phyloP scores from a whole-genome alignment of 2,888 invertebrate genomes.

The Xanthia icteritia region DNA sequence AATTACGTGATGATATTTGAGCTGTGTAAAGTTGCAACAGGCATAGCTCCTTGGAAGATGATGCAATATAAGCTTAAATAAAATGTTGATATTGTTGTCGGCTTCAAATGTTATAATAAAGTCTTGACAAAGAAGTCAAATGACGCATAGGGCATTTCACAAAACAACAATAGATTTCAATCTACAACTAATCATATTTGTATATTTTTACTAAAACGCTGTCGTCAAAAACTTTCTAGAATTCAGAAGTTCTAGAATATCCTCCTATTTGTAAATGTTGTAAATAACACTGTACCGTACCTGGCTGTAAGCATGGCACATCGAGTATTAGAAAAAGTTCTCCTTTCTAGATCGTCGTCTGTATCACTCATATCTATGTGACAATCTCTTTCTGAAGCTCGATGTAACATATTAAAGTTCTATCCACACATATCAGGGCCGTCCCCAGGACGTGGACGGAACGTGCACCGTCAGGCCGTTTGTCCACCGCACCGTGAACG shows the following conservation, averaged over 20 bases:
- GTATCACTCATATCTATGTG: neutral
- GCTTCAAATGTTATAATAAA: neutral
- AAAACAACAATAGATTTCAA: constrained; percentile 2
- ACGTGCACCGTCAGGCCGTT: neutral
- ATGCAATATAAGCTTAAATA: constrained; percentile 15
- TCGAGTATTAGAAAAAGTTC: constrained; percentile 12
- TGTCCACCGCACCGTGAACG: too few relatives aligned
- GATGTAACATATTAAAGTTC: constrained; percentile 13
- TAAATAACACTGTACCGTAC: constrained; percentile 45
- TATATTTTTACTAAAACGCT: constrained; percentile 13
- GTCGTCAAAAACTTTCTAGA: neutral
- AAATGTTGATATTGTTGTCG: neutral
- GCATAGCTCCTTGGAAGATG: neutral
- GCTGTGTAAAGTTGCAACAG: neutral
- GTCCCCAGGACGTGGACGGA: neutral
- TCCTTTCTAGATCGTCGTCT: neutral
- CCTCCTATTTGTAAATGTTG: constrained; percentile 30
- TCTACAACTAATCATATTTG: constrained; percentile 8
- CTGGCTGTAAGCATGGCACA: neutral
- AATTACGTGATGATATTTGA: constrained; percentile 16
- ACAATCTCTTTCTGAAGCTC: neutral
- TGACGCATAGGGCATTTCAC: constrained; percentile 32
- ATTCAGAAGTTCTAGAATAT: constrained; percentile 17
- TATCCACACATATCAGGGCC: neutral
- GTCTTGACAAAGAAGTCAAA: constrained; percentile 22